Evolutionary conservation across 2,113 vertebrate species (phyloP).

Genomic region (Laticauda laticaudata): DNA sequence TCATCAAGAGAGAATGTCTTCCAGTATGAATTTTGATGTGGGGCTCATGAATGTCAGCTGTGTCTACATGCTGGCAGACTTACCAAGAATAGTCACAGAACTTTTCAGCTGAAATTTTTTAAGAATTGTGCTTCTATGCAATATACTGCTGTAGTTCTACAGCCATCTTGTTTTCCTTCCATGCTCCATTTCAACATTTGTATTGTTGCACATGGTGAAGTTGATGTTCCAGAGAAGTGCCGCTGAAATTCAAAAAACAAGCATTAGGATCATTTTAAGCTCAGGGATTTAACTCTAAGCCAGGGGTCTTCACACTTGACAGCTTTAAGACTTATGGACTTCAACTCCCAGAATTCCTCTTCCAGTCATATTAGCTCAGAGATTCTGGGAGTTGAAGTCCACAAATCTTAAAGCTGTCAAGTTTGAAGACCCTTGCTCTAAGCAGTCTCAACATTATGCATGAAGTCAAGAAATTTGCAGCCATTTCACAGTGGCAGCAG

Average conservation of each 20-base stretch:
- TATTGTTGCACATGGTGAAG: neutral
- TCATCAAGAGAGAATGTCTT: neutral
- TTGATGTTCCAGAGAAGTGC: neutral
- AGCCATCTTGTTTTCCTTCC: neutral
- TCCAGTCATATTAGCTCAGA: no score
- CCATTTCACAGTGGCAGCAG: neutral
- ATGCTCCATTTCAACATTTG: neutral
- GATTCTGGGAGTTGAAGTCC: no score
- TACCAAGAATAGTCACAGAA: neutral
- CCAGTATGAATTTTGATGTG: neutral
- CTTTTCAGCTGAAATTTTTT: neutral
- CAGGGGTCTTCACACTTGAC: no score
- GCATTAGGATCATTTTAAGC: neutral
- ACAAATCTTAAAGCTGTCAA: no score
- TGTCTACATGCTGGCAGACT: neutral
- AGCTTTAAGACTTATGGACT: no score
- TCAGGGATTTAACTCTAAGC: neutral
- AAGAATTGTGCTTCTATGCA: neutral
- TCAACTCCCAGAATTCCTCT: no score
- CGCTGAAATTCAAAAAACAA: neutral
- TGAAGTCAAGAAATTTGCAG: neutral
- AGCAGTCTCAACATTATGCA: neutral
- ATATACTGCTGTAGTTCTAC: neutral
- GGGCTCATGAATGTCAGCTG: neutral
- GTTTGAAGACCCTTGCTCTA: neutral